Base-by-base conservation (phyloP, 2,888 invertebrate genomes). In the Digitonthophagus gazella region DNA sequence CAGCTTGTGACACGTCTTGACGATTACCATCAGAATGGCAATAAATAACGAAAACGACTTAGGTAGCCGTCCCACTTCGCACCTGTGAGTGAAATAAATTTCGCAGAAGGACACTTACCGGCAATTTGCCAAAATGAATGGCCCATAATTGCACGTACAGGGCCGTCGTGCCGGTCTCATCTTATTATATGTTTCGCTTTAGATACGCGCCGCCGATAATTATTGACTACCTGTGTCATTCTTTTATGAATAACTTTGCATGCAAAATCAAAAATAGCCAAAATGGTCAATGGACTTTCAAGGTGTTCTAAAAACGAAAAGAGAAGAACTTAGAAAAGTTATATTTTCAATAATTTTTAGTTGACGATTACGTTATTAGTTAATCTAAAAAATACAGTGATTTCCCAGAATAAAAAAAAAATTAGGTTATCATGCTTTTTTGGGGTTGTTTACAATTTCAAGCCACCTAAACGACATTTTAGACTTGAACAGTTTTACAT, bases 91-190 rank as follows among this genome's bases (percentile, higher is more conserved):
- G 61, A 20, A 61, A 61, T 61, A 19, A 61, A 61, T 61, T 61
- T 61, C 61, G 61, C 20, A 20, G 61, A 61, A 61, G 18, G 20
- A 61, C 20, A 61, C 20, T 61, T 61, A 61, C 61, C 61, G 61
- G 61, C 61, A 61, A 61, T 61, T 61, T 61, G 61, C 61, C 20
- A 20, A 61, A 61, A 61, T 61, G 61, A 61, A 61, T 61, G 18
- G 20, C 61, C 61, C 20, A 61, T 61, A 61, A 61, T 61, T 61
- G 20, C 61, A 61, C 19, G 57, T 57, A 15, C 16, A 16, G 57
- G 5, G 6, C 57, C 16, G 54, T 11, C n/a, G n/a, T n/a, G 28
- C 28, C 28, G 28, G 8, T 44, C 58, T 58, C 58, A 18, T 16
- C 58, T 16, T 58, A 18, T 61, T 19, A 18, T 61, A 19, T 18